These are phyloP conservation scores for Morpho achilles DNA, from an alignment of 2,888 invertebrate species.

Conservation along the genomic window DNA sequence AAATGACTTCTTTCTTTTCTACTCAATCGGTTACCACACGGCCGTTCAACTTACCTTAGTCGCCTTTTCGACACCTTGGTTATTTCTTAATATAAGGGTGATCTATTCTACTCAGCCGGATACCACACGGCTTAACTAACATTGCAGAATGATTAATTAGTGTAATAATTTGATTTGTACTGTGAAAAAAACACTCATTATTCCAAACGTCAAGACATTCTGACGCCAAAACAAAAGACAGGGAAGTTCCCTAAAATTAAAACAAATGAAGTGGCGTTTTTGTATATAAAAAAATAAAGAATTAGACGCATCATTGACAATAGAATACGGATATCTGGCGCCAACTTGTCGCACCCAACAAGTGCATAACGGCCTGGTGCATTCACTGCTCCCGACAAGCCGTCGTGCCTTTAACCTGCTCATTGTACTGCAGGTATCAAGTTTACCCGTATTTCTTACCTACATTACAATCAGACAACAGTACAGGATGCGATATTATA, in stretches of 20 bases:
- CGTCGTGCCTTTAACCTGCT: conserved; percentile 46
- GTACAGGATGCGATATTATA: conserved; percentile 60
- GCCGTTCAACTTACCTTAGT: no score
- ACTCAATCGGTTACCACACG: no score
- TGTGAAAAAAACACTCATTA: no score
- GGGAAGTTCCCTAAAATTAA: no score
- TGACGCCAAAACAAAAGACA: no score
- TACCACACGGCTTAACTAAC: no score
- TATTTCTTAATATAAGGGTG: no score
- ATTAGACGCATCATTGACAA: conserved; percentile 47
- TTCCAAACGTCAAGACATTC: no score
- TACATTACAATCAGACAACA: conserved; percentile 42
- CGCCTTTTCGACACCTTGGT: no score
- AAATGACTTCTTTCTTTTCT: no score
- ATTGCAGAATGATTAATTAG: conserved; percentile 22
- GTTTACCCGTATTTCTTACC: conserved; percentile 39
- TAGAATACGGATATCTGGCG: conserved; percentile 57
- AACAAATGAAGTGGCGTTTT: background rate
- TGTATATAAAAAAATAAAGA: conserved; percentile 31
- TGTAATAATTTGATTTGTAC: background rate
- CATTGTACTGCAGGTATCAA: conserved; percentile 50
- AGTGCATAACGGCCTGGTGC: conserved; percentile 57
- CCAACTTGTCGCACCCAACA: conserved; percentile 56
- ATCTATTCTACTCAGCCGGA: no score
- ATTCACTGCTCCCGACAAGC: conserved; percentile 32